Evolutionary conservation across 2,113 vertebrate species (phyloP).

Genomic region (Orthonyx spaldingii): DNA sequence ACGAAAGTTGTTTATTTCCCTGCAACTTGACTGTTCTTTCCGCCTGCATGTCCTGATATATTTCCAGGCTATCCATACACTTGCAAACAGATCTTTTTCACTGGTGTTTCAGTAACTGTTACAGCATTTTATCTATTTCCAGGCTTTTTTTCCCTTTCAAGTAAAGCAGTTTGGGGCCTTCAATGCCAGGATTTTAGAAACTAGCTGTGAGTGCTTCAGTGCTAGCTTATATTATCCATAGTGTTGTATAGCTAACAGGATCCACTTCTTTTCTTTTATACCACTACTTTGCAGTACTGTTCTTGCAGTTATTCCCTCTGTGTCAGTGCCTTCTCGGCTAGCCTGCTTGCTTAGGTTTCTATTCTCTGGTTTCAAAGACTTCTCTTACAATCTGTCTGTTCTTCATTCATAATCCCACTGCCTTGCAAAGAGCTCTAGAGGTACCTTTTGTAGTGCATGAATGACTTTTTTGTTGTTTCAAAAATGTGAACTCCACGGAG

Average conservation of each 20-base stretch:
- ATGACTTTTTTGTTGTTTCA: constrained; percentile 7
- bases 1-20: neutral
- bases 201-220: constrained; percentile 47
- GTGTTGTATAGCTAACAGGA: constrained; percentile 31
- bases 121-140: constrained; percentile 47
- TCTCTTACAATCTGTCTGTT: constrained; percentile 25
- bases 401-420: constrained; percentile 25
- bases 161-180: constrained; percentile 30
- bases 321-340: constrained; percentile 18
- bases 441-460: constrained; percentile 10
- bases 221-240: neutral
- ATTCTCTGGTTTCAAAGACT: constrained; percentile 56
- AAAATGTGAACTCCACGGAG: neutral
- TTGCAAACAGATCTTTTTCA: constrained; percentile 23
- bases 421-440: neutral
- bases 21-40: neutral
- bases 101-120: constrained; percentile 12
- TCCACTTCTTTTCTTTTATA: constrained; percentile 30
- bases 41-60: neutral
- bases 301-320: constrained; percentile 38
- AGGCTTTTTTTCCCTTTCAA: constrained; percentile 45
- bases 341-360: constrained; percentile 50
- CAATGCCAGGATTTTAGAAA: constrained; percentile 39
- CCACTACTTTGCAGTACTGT: constrained; percentile 14
- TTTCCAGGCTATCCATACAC: neutral